These are phyloP conservation scores for Lithosia quadra DNA, from an alignment of 2,888 invertebrate species.

Conservation along the genomic window DNA sequence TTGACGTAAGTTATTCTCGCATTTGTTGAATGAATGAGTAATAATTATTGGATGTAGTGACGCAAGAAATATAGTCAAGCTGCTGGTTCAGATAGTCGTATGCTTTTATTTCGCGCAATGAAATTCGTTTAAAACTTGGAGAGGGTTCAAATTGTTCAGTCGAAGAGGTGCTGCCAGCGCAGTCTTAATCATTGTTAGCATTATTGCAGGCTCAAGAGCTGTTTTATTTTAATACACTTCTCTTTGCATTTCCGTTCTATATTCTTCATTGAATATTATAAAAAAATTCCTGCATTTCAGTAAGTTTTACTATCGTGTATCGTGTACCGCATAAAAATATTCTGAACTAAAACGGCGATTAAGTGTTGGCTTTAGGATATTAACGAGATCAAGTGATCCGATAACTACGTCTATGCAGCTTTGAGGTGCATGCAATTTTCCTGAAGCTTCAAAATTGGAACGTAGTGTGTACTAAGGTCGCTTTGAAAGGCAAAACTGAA, in stretches of 20 bases:
- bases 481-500: slow-evolving; percentile 67
- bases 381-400: slow-evolving; percentile 61
- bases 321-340: slow-evolving; percentile 48
- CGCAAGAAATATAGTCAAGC: slow-evolving; percentile 60
- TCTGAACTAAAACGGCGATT: slow-evolving; percentile 46
- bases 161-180: slow-evolving; percentile 64
- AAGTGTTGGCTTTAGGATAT: slow-evolving; percentile 44
- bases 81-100: slow-evolving; percentile 55
- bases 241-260: slow-evolving; percentile 32
- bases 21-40: slow-evolving; percentile 61
- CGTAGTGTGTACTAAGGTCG: slow-evolving; percentile 54
- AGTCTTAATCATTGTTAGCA: slow-evolving; percentile 72
- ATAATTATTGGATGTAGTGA: slow-evolving; percentile 64
- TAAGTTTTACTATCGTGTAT: slow-evolving; percentile 27
- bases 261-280: slow-evolving; percentile 36
- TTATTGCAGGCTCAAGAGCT: slow-evolving; percentile 58
- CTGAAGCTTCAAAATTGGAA: slow-evolving; percentile 54
- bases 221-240: slow-evolving; percentile 50
- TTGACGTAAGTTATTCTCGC: neutral
- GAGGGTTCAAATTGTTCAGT: slow-evolving; percentile 68
- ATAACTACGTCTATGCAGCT: slow-evolving; percentile 58
- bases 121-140: slow-evolving; percentile 81
- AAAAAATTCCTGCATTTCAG: slow-evolving; percentile 38
- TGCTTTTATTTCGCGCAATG: slow-evolving; percentile 73
- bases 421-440: slow-evolving; percentile 56